Evolutionary conservation across 2,888 invertebrate genomes (phyloP).

Genomic region (Mellilla xanthometata): DNA sequence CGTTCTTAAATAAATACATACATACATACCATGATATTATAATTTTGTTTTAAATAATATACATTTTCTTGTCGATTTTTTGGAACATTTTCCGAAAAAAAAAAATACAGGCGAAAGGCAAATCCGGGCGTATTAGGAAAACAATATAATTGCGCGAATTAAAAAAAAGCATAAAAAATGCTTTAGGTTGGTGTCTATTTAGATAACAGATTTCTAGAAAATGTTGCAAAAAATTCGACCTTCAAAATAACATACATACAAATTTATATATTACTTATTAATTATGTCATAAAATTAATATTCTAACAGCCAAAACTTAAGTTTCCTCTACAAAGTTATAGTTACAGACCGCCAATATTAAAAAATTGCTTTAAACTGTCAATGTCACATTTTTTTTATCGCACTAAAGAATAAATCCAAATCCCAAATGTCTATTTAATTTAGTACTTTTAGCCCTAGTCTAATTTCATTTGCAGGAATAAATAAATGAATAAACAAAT

Average conservation of each 20-base stretch:
- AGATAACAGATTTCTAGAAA: background rate
- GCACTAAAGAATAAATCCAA: too few relatives aligned
- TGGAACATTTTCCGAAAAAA: background rate
- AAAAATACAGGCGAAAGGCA: too few relatives aligned
- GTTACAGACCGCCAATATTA: background rate
- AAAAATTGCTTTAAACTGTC: too few relatives aligned
- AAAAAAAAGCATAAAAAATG: too few relatives aligned
- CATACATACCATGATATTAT: background rate
- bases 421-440: too few relatives aligned
- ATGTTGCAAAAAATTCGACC: background rate
- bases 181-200: too few relatives aligned
- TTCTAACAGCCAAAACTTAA: conserved; percentile 28
- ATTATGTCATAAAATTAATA: background rate
- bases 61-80: background rate
- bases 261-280: conserved; percentile 3
- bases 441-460: too few relatives aligned
- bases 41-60: conserved; percentile 11
- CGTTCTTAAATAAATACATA: conserved; percentile 2
- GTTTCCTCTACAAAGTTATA: conserved; percentile 7
- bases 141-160: too few relatives aligned
- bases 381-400: too few relatives aligned
- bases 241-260: background rate
- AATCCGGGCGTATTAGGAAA: too few relatives aligned
- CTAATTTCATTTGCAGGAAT: too few relatives aligned
- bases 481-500: too few relatives aligned